These are phyloP conservation scores for Dryas iulia DNA, from an alignment of 1,140 invertebrate species.

Conservation along the genomic window DNA sequence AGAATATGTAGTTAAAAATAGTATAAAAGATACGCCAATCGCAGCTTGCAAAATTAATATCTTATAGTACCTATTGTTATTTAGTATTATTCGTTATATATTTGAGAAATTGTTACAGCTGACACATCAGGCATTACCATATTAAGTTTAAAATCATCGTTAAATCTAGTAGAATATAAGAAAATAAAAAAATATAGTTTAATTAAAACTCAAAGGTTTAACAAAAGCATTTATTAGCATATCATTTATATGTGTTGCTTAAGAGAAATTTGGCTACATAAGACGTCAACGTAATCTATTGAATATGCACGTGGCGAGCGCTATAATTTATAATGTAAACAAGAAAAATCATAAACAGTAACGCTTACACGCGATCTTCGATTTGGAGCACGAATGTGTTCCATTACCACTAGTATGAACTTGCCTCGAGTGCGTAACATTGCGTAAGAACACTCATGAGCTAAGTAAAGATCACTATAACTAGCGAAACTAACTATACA, in stretches of 20 bases:
- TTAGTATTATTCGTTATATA: no score
- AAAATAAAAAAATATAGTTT: no score
- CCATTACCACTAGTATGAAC: conserved; percentile 45
- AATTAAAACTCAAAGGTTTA: no score
- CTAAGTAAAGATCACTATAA: conserved; percentile 40
- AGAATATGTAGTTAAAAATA: no score
- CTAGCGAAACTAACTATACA: conserved; percentile 60
- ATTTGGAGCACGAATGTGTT: conserved; percentile 41
- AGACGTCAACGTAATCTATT: conserved; percentile 7
- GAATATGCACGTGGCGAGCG: conserved; percentile 9
- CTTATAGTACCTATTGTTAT: no score
- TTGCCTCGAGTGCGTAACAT: conserved; percentile 31
- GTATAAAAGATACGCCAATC: neutral
- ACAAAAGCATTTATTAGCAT: neutral
- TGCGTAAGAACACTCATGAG: conserved; percentile 35
- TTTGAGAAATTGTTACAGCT: no score
- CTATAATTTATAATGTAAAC: neutral
- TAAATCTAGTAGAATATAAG: no score
- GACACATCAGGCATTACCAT: no score
- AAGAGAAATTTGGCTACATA: neutral
- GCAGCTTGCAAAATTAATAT: no score
- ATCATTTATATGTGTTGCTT: neutral
- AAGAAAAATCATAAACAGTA: conserved; percentile 19
- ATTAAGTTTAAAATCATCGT: no score
- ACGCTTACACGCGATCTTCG: conserved; percentile 18